These are phyloP conservation scores for Brachionus angularis DNA, from an alignment of 1,140 invertebrate species.

Conservation along the genomic window DNA sequence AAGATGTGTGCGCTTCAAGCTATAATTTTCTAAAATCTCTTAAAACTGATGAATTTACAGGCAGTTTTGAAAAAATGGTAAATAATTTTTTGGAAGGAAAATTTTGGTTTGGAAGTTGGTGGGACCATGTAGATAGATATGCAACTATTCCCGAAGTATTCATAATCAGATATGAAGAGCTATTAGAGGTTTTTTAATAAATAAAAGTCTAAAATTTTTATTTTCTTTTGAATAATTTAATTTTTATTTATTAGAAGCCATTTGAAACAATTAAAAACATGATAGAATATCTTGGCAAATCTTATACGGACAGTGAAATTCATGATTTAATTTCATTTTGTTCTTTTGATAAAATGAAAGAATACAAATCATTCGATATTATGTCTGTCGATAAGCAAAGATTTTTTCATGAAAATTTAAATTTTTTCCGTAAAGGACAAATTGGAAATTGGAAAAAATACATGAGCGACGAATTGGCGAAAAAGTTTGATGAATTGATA, in stretches of 20 bases:
- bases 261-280: slow-evolving; percentile 4
- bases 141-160: background rate
- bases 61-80: slow-evolving; percentile 1
- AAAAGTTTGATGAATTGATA: background rate
- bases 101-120: slow-evolving; percentile 23
- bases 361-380: background rate
- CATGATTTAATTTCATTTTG: background rate
- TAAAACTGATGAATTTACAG: background rate
- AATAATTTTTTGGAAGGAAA: background rate
- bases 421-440: slow-evolving; percentile 36
- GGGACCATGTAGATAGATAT: slow-evolving; percentile 18
- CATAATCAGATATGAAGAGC: slow-evolving; percentile 17
- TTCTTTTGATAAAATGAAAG: slow-evolving; percentile 30
- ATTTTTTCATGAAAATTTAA: background rate
- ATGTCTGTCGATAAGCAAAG: background rate
- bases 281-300: background rate
- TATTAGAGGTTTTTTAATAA: background rate
- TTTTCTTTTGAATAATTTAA: background rate
- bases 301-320: background rate
- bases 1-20: slow-evolving; percentile 9
- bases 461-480: background rate
- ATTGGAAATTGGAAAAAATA: slow-evolving; percentile 28
- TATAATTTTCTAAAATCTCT: slow-evolving; percentile 6
- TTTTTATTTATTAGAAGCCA: background rate
- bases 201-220: no score